These are phyloP conservation scores for Hystrix cristata DNA, from an alignment of 2,113 vertebrate species.

Conservation along the genomic window DNA sequence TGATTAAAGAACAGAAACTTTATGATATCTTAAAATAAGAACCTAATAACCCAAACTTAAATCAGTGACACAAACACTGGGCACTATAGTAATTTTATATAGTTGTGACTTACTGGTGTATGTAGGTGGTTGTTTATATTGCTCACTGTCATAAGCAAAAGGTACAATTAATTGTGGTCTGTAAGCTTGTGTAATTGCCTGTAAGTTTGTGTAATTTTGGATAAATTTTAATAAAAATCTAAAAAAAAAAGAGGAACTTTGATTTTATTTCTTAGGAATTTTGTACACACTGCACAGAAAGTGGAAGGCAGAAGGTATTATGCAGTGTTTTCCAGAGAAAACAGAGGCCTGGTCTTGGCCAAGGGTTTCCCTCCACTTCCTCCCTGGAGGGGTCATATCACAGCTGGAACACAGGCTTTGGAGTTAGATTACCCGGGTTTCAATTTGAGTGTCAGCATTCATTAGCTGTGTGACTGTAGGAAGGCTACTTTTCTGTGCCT, in stretches of 20 bases:
- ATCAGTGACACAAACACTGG: no score
- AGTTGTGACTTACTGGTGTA: no score
- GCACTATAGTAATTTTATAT: no score
- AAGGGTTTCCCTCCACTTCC: background rate
- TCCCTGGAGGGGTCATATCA: background rate
- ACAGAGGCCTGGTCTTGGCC: background rate
- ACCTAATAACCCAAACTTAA: no score
- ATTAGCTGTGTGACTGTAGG: background rate
- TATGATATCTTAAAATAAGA: no score
- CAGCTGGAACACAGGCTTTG: background rate
- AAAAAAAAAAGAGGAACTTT: background rate
- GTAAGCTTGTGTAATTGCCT: no score
- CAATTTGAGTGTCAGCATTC: background rate
- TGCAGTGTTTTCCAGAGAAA: background rate
- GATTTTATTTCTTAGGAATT: slow-evolving; percentile 49
- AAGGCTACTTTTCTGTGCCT: slow-evolving; percentile 13
- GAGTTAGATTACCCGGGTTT: background rate
- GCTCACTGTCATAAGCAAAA: no score
- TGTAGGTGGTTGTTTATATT: no score
- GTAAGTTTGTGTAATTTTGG: no score
- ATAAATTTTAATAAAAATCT: no score
- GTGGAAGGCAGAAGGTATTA: background rate
- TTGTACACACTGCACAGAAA: background rate
- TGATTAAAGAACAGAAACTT: slow-evolving; percentile 36
- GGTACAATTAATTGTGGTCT: no score